phyloP scores from a whole-genome alignment of 2,113 vertebrate genomes.

The Tympanuchus pallidicinctus region DNA sequence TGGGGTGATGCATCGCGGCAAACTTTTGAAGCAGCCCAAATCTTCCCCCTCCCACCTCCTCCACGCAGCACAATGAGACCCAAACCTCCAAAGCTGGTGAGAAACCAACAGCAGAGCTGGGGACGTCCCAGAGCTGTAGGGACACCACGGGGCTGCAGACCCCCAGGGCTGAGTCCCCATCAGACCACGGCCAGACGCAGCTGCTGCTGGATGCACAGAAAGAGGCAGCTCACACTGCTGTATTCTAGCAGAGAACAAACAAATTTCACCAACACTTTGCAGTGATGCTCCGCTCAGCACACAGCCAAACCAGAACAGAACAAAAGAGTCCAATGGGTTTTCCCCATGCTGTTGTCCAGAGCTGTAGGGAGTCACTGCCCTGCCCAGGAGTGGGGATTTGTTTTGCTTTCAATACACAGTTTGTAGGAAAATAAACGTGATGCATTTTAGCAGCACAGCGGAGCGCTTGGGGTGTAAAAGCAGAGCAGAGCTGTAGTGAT shows the following conservation, averaged over 20 bases:
- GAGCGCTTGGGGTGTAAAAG: neutral
- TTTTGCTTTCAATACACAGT: neutral
- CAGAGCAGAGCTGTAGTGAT: neutral
- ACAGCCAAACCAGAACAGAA: neutral
- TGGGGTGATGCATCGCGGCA: neutral
- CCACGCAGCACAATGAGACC: neutral
- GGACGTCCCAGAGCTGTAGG: neutral
- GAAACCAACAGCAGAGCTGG: neutral
- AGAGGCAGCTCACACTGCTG: neutral
- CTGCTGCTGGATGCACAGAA: neutral
- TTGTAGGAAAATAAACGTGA: neutral
- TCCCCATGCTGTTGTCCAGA: neutral
- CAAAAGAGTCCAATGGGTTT: constrained; percentile 36
- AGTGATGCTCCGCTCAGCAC: neutral
- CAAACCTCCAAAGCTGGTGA: neutral
- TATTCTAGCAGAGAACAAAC: neutral
- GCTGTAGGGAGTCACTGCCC: neutral
- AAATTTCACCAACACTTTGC: neutral
- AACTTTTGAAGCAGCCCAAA: neutral
- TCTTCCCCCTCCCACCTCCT: neutral
- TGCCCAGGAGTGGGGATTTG: rapidly evolving
- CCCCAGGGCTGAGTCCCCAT: neutral
- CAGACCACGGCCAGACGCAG: neutral
- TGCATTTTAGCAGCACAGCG: rapidly evolving
- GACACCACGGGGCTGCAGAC: neutral